Evolutionary conservation across 2,888 invertebrate species (phyloP).

Genomic region (Synanthedon vespiformis): DNA sequence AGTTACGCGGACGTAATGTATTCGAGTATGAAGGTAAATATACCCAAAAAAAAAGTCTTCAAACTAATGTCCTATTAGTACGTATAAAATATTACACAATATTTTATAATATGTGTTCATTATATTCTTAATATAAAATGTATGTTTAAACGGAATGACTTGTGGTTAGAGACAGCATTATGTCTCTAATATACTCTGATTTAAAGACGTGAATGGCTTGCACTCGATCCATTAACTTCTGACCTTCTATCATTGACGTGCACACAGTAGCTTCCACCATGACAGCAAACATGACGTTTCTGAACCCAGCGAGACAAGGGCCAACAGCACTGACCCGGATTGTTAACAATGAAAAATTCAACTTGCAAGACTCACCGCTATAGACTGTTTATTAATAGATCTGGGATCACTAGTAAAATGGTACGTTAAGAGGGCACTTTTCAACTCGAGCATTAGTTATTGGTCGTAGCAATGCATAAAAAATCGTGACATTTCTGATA

Average conservation of each 20-base stretch:
- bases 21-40: no score
- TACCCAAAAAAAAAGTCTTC: no score
- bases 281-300: neutral
- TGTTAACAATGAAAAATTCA: constrained; percentile 24
- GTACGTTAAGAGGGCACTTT: no score
- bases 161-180: neutral
- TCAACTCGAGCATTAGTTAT: no score
- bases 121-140: neutral
- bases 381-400: neutral
- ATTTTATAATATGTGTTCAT: neutral
- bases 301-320: constrained; percentile 14
- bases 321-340: constrained; percentile 21
- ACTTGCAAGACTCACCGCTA: constrained; percentile 9
- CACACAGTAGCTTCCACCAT: neutral
- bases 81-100: no score
- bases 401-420: neutral
- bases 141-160: neutral
- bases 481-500: no score
- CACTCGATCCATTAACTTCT: neutral
- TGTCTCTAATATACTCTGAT: neutral
- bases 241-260: neutral
- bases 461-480: no score
- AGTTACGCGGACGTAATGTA: no score
- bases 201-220: neutral
- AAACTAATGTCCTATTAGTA: no score